phyloP scores from a whole-genome alignment of 2,888 invertebrate species.

The Sacculina carcini region DNA sequence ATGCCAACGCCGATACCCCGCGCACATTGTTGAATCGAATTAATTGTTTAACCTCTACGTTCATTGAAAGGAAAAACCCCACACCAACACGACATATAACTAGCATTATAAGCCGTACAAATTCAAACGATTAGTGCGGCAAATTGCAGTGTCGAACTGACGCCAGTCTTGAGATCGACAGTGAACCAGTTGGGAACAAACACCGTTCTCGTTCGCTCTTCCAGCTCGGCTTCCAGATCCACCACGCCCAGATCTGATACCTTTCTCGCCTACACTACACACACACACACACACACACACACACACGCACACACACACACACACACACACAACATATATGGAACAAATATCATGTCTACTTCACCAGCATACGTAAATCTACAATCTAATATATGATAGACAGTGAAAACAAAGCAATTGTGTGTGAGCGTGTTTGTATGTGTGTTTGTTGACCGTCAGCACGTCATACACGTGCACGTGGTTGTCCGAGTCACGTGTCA shows the following conservation, averaged over 20 bases:
- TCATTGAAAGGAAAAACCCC: too few species aligned
- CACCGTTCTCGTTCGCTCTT: constrained; percentile 58
- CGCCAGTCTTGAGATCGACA: constrained; percentile 92
- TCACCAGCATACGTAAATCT: neutral
- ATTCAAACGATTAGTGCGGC: too few species aligned
- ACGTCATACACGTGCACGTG: constrained; percentile 83
- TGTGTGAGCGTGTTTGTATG: neutral
- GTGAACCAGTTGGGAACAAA: constrained; percentile 98
- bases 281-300: too few species aligned
- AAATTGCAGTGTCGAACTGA: constrained; percentile 22
- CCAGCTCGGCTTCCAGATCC: constrained; percentile 76
- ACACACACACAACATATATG: too few species aligned
- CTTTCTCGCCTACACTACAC: constrained; percentile 34
- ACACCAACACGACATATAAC: too few species aligned
- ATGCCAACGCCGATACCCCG: too few species aligned
- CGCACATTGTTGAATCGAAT: too few species aligned
- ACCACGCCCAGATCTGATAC: constrained; percentile 70
- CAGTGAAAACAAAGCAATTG: neutral
- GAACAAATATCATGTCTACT: neutral
- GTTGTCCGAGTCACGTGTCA: constrained; percentile 81
- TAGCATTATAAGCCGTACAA: too few species aligned
- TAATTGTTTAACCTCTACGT: too few species aligned
- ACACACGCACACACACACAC: too few species aligned
- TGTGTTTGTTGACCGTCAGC: constrained; percentile 34
- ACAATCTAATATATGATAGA: neutral